Evolutionary conservation across 1,140 invertebrate species (phyloP).

Genomic region (Alviniconcha marisindica): DNA sequence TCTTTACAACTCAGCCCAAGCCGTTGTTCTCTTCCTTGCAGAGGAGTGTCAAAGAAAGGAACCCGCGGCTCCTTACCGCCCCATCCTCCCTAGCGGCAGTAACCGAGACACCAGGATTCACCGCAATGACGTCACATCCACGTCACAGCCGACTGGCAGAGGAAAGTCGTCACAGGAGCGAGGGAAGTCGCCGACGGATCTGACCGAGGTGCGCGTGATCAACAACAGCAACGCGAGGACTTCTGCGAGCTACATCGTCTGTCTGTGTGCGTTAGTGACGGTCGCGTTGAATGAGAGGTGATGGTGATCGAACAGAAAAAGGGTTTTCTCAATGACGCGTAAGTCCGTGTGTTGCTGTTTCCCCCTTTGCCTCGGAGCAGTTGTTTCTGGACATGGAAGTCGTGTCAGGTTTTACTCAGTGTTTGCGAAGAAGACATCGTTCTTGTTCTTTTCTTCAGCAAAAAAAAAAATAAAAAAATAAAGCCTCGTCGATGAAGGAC

Average conservation of each 20-base stretch:
- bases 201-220: constrained; percentile 26
- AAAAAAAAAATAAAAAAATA: no score
- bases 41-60: background rate
- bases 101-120: background rate
- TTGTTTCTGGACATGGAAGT: no score
- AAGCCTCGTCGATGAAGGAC: no score
- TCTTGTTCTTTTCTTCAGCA: no score
- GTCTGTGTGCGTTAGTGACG: constrained; percentile 22
- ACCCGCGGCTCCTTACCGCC: background rate
- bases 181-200: constrained; percentile 7
- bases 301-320: background rate
- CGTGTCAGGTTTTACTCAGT: no score
- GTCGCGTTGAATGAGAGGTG: constrained; percentile 30
- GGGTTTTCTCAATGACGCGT: no score
- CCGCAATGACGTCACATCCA: constrained; percentile 20
- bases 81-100: background rate
- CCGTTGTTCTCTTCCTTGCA: background rate
- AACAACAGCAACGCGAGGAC: constrained; percentile 40
- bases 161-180: background rate
- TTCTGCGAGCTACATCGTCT: constrained; percentile 26
- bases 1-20: no score
- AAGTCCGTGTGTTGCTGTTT: no score
- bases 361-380: no score
- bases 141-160: background rate
- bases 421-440: no score